Base-by-base conservation (phyloP, 2,888 invertebrate genomes). In the Nowickia ferox region DNA sequence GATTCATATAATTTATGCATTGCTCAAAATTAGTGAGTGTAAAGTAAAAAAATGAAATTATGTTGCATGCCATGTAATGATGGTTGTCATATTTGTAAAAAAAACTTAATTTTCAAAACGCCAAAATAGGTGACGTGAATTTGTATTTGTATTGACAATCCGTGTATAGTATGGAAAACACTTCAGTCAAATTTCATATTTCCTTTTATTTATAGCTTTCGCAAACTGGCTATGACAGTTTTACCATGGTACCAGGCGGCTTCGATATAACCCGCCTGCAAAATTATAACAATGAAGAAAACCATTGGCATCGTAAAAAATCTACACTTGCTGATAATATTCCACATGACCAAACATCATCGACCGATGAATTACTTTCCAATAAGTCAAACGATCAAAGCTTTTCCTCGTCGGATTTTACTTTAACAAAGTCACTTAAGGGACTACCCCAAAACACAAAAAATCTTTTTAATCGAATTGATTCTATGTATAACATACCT, bases 301-400 rank as follows among this genome's bases (percentile, higher is more conserved):
- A 87, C 19, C 90, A 90, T 75, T 90, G 90, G 90, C 89, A 89
- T 61, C 89, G 89, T 9, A 89, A 89, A 74, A 88, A 88, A 65
- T 86, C 88, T n/a, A 89, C 89, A 9, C 86, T 86, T 9, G 66
- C 88, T 48, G 88, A 89, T 61, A 40, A 66, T 65, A 51, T 88
- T 13, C 86, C 88, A 19, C 88, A 88, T 15, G 84, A 87, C 11
- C 44, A 57, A 13, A 46, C 63, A 63, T 59, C 63, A 42, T 84
- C 84, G 9, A 57, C 66, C 2, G 86, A 77, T 9, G 86, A 84
- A 46, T 40, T 77, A 8, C 13, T 86, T 72, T 77, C 79, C 42
- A 77, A 72, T 40, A 77, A 53, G 66, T 63, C 22, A n/a, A 71
- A 74, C 8, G 79, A 83, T 74, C 59, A 77, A 84, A 84, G 77